A percentile compares a stretch with the other conserved stretches of the same genome.
Evolutionary conservation across 2,888 invertebrate species (phyloP).

Genomic region (Calameuta idolon): DNA sequence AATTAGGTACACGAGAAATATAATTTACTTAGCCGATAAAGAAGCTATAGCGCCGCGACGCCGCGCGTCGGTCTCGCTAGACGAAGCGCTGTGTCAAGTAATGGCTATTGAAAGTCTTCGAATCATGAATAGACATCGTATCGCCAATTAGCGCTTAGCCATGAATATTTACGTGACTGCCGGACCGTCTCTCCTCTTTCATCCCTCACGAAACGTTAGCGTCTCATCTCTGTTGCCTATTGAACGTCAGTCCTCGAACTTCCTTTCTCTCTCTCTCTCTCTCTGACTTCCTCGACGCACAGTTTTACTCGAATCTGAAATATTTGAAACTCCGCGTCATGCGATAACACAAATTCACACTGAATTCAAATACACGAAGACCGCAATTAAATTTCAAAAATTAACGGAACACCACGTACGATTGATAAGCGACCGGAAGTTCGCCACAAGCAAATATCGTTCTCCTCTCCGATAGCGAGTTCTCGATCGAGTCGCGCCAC

Average conservation of each 20-base stretch:
- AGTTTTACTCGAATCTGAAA: neutral
- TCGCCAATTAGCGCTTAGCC: slow-evolving; percentile 60
- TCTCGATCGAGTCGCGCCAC: slow-evolving; percentile 44
- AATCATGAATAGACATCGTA: slow-evolving; percentile 64
- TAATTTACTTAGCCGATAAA: slow-evolving; percentile 40
- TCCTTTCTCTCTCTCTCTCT: neutral
- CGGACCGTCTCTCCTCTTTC: slow-evolving; percentile 31
- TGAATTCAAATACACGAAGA: neutral
- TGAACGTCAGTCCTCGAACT: slow-evolving; percentile 36
- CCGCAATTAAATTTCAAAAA: slow-evolving; percentile 50
- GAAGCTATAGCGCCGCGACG: neutral
- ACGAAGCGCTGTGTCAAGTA: slow-evolving; percentile 45
- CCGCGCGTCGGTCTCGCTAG: neutral
- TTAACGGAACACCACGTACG: slow-evolving; percentile 50
- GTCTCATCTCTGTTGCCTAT: slow-evolving; percentile 32
- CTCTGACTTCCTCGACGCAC: neutral
- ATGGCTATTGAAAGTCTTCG: slow-evolving; percentile 62
- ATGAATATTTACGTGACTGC: slow-evolving; percentile 60
- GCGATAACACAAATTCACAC: neutral
- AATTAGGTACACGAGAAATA: slow-evolving; percentile 52
- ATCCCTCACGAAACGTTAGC: slow-evolving; percentile 18
- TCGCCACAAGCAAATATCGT: slow-evolving; percentile 48
- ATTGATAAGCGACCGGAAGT: slow-evolving; percentile 65
- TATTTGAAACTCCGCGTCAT: neutral
- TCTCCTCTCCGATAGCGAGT: slow-evolving; percentile 13